These are phyloP conservation scores for Plodia interpunctella DNA, from an alignment of 1,140 invertebrate species.

Conservation along the genomic window DNA sequence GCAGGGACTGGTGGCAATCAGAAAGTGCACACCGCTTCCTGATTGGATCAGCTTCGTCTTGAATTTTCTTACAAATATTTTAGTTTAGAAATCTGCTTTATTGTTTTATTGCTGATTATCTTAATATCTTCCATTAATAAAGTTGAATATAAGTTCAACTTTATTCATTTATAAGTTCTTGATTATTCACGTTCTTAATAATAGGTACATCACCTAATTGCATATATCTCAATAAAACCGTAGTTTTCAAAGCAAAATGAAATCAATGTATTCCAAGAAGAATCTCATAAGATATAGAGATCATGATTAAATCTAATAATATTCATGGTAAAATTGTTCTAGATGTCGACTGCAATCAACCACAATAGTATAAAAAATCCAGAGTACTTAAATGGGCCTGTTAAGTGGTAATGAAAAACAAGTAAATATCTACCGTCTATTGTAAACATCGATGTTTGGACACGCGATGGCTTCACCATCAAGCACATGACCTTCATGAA, in stretches of 20 bases:
- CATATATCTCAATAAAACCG: no score
- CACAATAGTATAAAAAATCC: conserved; percentile 4
- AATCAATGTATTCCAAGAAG: no score
- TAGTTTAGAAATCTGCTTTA: background rate
- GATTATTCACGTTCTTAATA: no score
- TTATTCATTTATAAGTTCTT: no score
- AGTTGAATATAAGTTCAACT: no score
- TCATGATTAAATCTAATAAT: no score
- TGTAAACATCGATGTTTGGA: conserved; percentile 35
- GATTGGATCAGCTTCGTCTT: conserved; percentile 40
- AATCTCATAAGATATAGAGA: no score
- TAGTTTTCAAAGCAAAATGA: no score
- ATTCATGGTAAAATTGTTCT: background rate
- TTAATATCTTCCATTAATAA: conserved; percentile 15
- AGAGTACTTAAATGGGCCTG: conserved; percentile 4
- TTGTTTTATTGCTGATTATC: conserved; percentile 24
- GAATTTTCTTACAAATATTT: background rate
- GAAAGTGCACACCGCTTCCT: conserved; percentile 40
- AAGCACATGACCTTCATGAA: conserved; percentile 58
- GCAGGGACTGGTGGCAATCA: conserved; percentile 47
- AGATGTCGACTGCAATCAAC: background rate
- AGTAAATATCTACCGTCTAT: conserved; percentile 18
- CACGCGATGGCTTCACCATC: conserved; percentile 64
- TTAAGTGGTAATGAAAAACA: background rate
- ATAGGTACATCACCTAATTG: no score